A percentile compares a stretch with the other conserved stretches of the same genome.
Conservation (phyloP, 2,888 invertebrate genomes). For the Ellobium chinense region DNA sequence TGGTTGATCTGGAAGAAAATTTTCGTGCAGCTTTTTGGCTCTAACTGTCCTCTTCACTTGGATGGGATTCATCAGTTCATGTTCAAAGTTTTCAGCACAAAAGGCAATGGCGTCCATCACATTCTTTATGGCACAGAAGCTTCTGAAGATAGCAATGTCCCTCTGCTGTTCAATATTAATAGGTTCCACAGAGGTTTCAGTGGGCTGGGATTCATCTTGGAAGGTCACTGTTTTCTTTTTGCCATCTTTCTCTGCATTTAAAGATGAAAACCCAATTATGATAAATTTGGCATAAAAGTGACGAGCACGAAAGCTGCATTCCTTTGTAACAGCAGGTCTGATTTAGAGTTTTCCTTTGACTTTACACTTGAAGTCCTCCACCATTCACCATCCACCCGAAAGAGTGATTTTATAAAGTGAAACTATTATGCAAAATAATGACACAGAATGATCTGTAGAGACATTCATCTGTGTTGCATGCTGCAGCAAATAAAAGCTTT, state of each 20-base stretch:
- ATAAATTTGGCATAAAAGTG: too few relatives aligned
- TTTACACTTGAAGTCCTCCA: too few relatives aligned
- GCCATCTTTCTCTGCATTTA: constrained; percentile 45
- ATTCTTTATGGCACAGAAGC: constrained; percentile 72
- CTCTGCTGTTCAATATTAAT: constrained; percentile 70
- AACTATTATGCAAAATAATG: too few relatives aligned
- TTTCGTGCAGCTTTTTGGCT: constrained; percentile 37
- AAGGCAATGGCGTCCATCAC: constrained; percentile 73
- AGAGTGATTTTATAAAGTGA: too few relatives aligned
- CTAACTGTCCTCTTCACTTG: constrained; percentile 39
- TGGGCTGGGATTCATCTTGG: constrained; percentile 42
- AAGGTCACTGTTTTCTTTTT: constrained; percentile 68
- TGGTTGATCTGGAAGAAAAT: constrained; percentile 38
- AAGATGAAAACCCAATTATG: too few relatives aligned
- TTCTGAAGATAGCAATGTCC: constrained; percentile 70
- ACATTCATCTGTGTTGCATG: too few relatives aligned
- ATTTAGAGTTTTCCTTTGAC: too few relatives aligned
- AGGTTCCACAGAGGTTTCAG: constrained; percentile 35
- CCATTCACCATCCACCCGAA: too few relatives aligned
- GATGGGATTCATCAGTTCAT: constrained; percentile 64
- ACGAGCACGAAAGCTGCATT: too few relatives aligned
- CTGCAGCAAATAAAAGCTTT: too few relatives aligned
- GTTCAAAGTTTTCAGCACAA: constrained; percentile 64
- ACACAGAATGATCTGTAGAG: too few relatives aligned
- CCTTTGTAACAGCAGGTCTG: too few relatives aligned